Evolutionary conservation across 2,888 invertebrate species (phyloP).

Genomic region (Erebia aethiops): DNA sequence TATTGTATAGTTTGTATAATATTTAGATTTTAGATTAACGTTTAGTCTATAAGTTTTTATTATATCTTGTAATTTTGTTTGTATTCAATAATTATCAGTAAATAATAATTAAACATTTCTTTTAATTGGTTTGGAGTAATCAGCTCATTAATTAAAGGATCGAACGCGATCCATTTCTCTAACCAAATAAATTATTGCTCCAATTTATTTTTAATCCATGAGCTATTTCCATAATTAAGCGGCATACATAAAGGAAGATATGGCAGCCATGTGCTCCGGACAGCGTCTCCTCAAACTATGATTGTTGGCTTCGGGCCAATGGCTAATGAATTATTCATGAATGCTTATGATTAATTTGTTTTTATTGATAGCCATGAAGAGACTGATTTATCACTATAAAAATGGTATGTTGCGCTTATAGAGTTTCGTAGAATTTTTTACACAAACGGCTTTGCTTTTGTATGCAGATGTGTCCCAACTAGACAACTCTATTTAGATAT

Average conservation of each 20-base stretch:
- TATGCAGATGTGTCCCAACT: neutral
- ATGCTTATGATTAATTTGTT: conserved; percentile 42
- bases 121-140: conserved; percentile 13
- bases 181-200: conserved; percentile 36
- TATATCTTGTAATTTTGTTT: no score
- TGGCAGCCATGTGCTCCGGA: conserved; percentile 62
- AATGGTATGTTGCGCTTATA: conserved; percentile 5
- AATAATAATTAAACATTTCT: no score
- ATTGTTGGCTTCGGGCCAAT: conserved; percentile 62
- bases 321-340: conserved; percentile 45
- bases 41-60: no score
- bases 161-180: conserved; percentile 19
- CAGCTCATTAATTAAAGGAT: conserved; percentile 31
- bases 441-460: conserved; percentile 4
- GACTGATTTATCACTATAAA: neutral
- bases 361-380: conserved; percentile 17
- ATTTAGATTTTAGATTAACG: no score
- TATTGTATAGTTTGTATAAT: no score
- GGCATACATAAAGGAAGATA: conserved; percentile 49
- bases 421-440: neutral
- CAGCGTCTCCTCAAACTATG: conserved; percentile 48
- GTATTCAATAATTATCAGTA: no score
- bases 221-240: conserved; percentile 41
- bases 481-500: conserved; percentile 1
- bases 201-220: conserved; percentile 42